phyloP scores from a whole-genome alignment of 92 coral and sea anemone genomes.

The Micromussa lordhowensis region DNA sequence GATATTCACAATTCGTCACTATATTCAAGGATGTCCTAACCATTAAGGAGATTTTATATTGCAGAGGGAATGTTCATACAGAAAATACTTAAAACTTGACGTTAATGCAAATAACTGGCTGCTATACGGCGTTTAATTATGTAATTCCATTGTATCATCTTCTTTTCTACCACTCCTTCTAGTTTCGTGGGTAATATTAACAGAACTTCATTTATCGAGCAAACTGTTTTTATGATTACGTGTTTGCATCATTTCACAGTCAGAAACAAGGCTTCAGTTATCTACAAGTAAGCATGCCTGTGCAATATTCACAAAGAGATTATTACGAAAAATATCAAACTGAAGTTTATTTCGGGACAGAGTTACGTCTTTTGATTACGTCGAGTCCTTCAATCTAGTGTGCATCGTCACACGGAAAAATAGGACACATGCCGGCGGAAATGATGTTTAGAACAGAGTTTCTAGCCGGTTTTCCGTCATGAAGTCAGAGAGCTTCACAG shows the following conservation, averaged over 20 bases:
- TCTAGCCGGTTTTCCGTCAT: not conserved
- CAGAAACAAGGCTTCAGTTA: not conserved
- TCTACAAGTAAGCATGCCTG: not conserved
- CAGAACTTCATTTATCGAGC: not conserved
- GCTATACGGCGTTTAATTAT: not conserved
- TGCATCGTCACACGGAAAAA: not conserved
- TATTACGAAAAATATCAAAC: not conserved
- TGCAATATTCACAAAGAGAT: not conserved
- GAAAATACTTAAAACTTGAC: not conserved
- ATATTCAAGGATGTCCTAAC: not conserved
- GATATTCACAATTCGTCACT: not conserved
- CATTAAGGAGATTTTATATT: not conserved
- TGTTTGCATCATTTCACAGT: not conserved
- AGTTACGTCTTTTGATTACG: not conserved
- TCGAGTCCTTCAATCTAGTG: not conserved
- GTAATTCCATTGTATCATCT: not conserved
- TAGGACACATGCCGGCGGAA: not conserved
- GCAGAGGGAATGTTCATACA: not conserved
- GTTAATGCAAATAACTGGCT: not conserved
- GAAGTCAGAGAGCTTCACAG: not conserved
- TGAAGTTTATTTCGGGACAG: not conserved
- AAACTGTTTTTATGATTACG: not conserved
- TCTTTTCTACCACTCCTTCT: not conserved
- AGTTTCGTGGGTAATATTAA: not conserved
- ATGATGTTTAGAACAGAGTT: not conserved